Evolutionary conservation across 92 coral and sea anemone genomes (phyloP), one percentile per base, ranked within the genome.

Genomic region (Porites lobata): DNA sequence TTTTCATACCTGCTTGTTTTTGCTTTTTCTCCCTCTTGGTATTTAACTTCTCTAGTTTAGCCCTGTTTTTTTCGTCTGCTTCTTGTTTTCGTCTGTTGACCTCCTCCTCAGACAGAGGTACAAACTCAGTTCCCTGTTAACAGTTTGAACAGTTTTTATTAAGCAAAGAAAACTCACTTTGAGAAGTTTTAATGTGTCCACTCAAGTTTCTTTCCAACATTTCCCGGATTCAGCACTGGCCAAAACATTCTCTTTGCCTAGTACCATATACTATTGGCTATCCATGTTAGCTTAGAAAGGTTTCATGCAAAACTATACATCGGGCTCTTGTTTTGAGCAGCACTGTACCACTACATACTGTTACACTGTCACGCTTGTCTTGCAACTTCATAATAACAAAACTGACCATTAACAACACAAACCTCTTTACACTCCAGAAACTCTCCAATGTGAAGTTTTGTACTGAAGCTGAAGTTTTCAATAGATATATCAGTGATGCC

Each of bases 391-490:
- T 8, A 77, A 7, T 51, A 59, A 22, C 18, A 32, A 85, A 43
- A 14, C 20, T 54, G 64, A 38, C 47, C 47, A 38, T 38, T 4
- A 13, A 17, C 12, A 8, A 22, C 54, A 50, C 87, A 83, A 61
- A 97, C 99, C 98, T 97, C 97, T 74, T 91, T 97, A 54, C 96
- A 96, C 57, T 94, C 98, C 75, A 95, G 90, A 50, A 97, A 89
- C 84, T 97, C 98, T 76, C 99, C 99, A 97, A 97, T 90, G 65
- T 94, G 95, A 62, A 97, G 95, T 83, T 95, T 97, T 69, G 98
- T 97, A 61, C 99, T 97, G 79, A 97, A 97, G 89, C 99, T 97
- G 89, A 97, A 97, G 94, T 97, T 87, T 8, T 91, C 95, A 59
- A 90, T 7, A 26, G 88, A 82, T 9, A 97, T 76, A 83, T 95